These are phyloP conservation scores for Barnardius zonarius DNA, from an alignment of 2,113 vertebrate species.

Conservation along the genomic window DNA sequence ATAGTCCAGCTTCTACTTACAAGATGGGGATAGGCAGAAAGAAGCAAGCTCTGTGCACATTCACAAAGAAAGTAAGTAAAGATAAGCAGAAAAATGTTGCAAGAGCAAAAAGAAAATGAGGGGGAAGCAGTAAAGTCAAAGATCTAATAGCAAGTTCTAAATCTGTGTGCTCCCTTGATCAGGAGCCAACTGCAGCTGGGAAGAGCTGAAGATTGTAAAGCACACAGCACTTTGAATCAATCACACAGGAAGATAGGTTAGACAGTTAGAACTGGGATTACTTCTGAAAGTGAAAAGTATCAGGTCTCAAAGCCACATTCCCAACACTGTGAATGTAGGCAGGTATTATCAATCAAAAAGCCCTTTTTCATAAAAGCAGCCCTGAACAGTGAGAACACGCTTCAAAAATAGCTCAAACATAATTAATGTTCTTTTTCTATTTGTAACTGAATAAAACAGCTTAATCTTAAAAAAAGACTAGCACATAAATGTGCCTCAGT, in stretches of 20 bases:
- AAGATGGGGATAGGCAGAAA: background rate
- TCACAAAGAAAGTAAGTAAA: background rate
- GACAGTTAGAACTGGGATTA: background rate
- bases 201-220: background rate
- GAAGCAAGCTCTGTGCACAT: background rate
- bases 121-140: background rate
- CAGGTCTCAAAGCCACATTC: background rate
- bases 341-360: background rate
- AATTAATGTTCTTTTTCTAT: background rate
- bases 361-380: background rate
- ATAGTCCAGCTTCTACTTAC: background rate
- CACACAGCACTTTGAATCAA: background rate
- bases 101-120: background rate
- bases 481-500: background rate
- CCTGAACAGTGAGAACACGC: background rate
- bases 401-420: constrained; percentile 27
- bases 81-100: background rate
- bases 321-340: background rate
- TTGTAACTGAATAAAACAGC: background rate
- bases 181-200: background rate
- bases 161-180: background rate
- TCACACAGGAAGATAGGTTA: background rate
- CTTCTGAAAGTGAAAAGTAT: background rate
- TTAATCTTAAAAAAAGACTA: background rate
- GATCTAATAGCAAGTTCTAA: background rate